Conservation (phyloP, 2,888 invertebrate genomes). For the Eumerus sabulonum region DNA sequence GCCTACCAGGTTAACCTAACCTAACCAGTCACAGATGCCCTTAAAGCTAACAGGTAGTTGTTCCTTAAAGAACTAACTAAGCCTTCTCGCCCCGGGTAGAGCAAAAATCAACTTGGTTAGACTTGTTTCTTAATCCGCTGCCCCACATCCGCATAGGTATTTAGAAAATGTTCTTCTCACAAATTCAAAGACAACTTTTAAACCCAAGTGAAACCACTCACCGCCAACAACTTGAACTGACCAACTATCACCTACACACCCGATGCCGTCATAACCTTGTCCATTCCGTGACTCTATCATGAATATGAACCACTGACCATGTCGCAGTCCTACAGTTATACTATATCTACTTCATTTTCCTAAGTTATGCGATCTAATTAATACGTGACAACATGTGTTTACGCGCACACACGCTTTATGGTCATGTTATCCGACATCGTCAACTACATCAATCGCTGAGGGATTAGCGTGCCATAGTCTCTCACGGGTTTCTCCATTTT, state of each 20-base stretch:
- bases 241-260: no score
- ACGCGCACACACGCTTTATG: slow-evolving; percentile 48
- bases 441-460: slow-evolving; percentile 55
- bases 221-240: no score
- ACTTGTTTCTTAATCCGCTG: no score
- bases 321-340: neutral
- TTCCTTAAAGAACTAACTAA: no score
- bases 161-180: no score
- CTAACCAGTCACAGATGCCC: no score
- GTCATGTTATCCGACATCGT: slow-evolving; percentile 39
- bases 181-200: no score
- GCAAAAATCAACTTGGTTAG: no score
- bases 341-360: slow-evolving; percentile 37
- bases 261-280: slow-evolving; percentile 27
- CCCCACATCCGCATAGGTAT: no score
- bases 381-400: slow-evolving; percentile 62
- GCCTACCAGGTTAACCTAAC: no score
- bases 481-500: neutral
- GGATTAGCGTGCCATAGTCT: slow-evolving; percentile 59
- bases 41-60: no score
- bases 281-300: slow-evolving; percentile 52
- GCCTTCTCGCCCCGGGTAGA: no score
- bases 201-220: neutral
- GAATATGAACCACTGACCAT: slow-evolving; percentile 16
- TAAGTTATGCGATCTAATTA: slow-evolving; percentile 59